A percentile compares a stretch with the other conserved stretches of the same genome.
Evolutionary conservation across 2,797 vertebrate genomes (phyloP).

Genomic region (Sylvilagus floridanus): DNA sequence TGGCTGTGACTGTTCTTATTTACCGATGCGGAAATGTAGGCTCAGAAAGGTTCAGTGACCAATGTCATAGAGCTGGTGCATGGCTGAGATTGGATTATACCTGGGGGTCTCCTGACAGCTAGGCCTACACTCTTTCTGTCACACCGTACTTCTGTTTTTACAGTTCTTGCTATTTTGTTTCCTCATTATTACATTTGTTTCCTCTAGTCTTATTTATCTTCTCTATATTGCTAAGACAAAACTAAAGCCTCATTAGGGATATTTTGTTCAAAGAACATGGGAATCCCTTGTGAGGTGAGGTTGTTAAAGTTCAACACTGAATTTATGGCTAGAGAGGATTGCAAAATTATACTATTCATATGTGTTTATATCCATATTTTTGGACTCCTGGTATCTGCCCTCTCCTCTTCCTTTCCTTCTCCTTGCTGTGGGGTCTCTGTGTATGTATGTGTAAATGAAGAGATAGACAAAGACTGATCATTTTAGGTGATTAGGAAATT

Average conservation of each 20-base stretch:
- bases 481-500: not conserved
- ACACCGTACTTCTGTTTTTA: not conserved
- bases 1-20: not conserved
- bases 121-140: not conserved
- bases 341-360: not conserved
- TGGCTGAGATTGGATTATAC: not conserved
- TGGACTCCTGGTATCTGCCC: not conserved
- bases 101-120: not conserved
- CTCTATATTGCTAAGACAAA: not conserved
- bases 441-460: not conserved
- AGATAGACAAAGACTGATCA: not conserved
- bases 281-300: not conserved
- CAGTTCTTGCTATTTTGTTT: constrained; percentile 37
- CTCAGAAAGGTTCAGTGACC: not conserved
- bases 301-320: constrained; percentile 48
- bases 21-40: not conserved
- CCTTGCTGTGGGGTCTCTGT: not conserved
- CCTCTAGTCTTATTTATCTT: not conserved
- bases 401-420: not conserved
- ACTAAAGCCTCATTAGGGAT: not conserved
- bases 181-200: constrained; percentile 42
- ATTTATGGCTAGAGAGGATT: constrained; percentile 16
- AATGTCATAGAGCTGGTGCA: not conserved
- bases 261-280: not conserved
- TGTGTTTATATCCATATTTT: not conserved